Evolutionary conservation across 2,888 invertebrate genomes (phyloP).

Genomic region (Rambutsinella grinnellia): DNA sequence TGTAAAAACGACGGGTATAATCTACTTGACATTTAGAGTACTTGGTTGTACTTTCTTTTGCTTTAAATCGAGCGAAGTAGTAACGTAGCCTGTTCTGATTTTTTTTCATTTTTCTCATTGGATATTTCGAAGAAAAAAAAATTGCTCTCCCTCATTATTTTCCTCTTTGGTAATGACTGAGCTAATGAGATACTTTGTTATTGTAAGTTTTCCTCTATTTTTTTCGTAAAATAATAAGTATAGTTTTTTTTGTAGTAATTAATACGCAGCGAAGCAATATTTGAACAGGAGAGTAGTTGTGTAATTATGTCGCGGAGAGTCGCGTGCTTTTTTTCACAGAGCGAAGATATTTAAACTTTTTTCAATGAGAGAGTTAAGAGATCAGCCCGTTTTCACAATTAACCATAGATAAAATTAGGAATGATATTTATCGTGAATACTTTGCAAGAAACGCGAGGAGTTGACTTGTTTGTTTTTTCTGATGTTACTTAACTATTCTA

Average conservation of each 20-base stretch:
- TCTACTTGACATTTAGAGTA: constrained; percentile 37
- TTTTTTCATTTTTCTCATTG: constrained; percentile 24
- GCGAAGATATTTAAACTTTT: constrained; percentile 46
- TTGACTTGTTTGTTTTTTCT: no score
- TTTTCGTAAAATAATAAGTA: constrained; percentile 41
- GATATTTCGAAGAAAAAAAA: no score
- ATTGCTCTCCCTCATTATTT: constrained; percentile 40
- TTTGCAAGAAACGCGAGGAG: constrained; percentile 41
- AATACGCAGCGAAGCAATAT: constrained; percentile 51
- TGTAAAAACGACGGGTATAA: constrained; percentile 42
- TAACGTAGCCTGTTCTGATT: constrained; percentile 58
- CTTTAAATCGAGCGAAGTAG: constrained; percentile 51
- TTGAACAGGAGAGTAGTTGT: constrained; percentile 29
- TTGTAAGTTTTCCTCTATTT: constrained; percentile 26
- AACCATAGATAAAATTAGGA: constrained; percentile 46
- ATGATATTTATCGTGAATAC: constrained; percentile 54
- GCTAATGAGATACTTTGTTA: constrained; percentile 59
- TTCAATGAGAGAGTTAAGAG: constrained; percentile 47
- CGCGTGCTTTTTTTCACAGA: constrained; percentile 17
- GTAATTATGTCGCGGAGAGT: constrained; percentile 8
- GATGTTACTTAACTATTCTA: constrained; percentile 26
- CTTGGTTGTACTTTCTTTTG: constrained; percentile 46
- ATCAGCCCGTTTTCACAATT: constrained; percentile 49
- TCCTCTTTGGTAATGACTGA: constrained; percentile 60
- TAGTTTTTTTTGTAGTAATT: no score